A percentile compares a stretch with the other conserved stretches of the same genome.
Conservation (phyloP, 2,888 invertebrate genomes). For the Brachypalpus laphriformis region DNA sequence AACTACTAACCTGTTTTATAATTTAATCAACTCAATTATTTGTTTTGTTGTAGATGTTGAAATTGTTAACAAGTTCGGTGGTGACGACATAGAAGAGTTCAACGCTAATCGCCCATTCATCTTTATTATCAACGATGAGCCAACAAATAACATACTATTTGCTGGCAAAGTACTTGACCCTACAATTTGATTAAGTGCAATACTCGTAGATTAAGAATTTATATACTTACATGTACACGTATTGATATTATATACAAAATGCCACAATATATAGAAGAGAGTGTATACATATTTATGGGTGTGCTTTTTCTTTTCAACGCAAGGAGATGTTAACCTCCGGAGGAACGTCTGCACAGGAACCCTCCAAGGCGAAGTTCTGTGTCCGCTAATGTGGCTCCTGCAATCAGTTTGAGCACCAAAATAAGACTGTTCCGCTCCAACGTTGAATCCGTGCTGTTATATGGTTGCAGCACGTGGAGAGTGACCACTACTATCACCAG, state of each 20-base stretch:
- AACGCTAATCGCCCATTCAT: constrained; percentile 90
- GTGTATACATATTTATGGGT: neutral
- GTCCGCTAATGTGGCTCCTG: too few species aligned
- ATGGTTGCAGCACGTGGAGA: too few species aligned
- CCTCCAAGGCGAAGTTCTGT: too few species aligned
- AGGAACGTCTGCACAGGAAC: too few species aligned
- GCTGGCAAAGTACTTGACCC: constrained; percentile 90
- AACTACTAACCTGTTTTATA: neutral
- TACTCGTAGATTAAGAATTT: constrained; percentile 9
- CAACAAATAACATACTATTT: constrained; percentile 88
- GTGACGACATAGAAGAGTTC: constrained; percentile 85
- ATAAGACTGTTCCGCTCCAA: too few species aligned
- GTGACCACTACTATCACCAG: too few species aligned
- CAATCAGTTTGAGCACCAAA: too few species aligned
- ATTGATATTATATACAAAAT: constrained; percentile 4
- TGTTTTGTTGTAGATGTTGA: constrained; percentile 83
- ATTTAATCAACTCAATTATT: too few species aligned
- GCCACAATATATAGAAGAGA: neutral
- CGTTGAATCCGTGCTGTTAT: too few species aligned
- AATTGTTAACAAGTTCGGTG: constrained; percentile 89
- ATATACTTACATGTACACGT: constrained; percentile 2
- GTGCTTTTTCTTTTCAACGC: neutral
- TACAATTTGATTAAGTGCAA: constrained; percentile 74
- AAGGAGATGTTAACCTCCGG: too few species aligned
- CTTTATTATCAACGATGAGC: constrained; percentile 91